A percentile compares a stretch with the other conserved stretches of the same genome.
Evolutionary conservation across 2,113 vertebrate genomes (phyloP).

Genomic region (Chaenocephalus aceratus): DNA sequence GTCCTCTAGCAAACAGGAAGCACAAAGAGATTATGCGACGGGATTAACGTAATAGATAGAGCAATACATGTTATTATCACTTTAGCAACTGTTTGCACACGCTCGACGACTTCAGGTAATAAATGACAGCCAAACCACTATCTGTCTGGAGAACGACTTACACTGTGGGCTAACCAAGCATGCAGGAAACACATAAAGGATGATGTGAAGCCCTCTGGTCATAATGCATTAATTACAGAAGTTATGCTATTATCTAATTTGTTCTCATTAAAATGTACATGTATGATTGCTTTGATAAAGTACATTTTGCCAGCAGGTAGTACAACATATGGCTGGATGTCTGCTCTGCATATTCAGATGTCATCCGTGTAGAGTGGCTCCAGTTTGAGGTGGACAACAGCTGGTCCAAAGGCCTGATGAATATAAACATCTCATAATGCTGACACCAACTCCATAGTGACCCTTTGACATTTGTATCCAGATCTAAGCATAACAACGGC

Average conservation of each 20-base stretch:
- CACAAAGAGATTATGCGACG: constrained; percentile 22
- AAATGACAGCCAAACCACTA: constrained; percentile 39
- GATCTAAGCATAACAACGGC: constrained; percentile 31
- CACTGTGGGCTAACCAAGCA: constrained; percentile 6
- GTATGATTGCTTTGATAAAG: constrained; percentile 10
- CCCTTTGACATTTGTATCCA: constrained; percentile 48
- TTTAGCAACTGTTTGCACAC: constrained; percentile 61
- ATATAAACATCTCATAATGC: constrained; percentile 61
- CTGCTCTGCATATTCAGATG: constrained; percentile 77
- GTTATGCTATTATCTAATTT: constrained; percentile 37
- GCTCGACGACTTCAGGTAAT: constrained; percentile 49
- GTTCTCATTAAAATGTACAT: constrained; percentile 52
- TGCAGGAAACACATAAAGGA: background rate
- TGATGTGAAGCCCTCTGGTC: constrained; percentile 14
- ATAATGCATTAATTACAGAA: constrained; percentile 18
- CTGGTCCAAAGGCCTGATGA: constrained; percentile 57
- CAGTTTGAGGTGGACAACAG: constrained; percentile 59
- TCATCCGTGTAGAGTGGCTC: constrained; percentile 70
- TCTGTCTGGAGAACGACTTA: background rate
- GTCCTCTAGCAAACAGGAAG: constrained; percentile 70
- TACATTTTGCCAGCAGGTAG: background rate
- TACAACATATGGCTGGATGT: constrained; percentile 29
- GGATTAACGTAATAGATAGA: constrained; percentile 55
- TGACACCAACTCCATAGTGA: constrained; percentile 56
- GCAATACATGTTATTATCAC: constrained; percentile 57